Base-by-base conservation (phyloP, 2,113 vertebrate species). In the Burhinus oedicnemus region DNA sequence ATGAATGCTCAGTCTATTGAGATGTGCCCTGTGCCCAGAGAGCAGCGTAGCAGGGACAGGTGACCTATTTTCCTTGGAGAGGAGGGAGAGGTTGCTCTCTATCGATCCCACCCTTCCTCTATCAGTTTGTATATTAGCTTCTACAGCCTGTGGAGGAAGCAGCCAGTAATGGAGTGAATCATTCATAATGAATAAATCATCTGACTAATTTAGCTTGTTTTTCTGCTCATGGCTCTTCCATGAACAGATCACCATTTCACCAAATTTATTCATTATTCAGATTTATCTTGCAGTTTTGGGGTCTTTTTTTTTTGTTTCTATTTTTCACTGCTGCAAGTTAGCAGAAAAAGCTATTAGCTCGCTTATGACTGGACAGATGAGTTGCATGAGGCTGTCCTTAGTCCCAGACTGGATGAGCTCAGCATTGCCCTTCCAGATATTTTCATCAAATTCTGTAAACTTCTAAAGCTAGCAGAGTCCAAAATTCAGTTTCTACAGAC, bases 181-280 rank as follows among this genome's bases (percentile, higher is more conserved):
- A 91, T 60, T 86, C 87, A 74, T 84, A 94, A 86, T 55, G 68
- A 93, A 90, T 95, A 96, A 96, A 95, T 90, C 87, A 91, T 90
- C 87, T 81, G 87, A 94, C 78, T 95, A 93, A 96, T 93, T 94
- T 68, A 93, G 55, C n/a, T 95, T 93, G 84, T 60, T 95, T 95
- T 96, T 91, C 75, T 93, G 75, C 78, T 94, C 7, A 0, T 85
- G 82, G 32, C 20, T 91, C 38, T 83, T 95, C 75, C 30, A 55
- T 25, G 75, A 91, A 62, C 26, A 68, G 74, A 66, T 70, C 45
- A 27, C 51, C 15, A 22, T 91, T 91, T 95, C 79, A 52, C 29
- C 27, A 57, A 72, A 95, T 58, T 65, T 87, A 79, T 91, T 87
- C 17, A 32, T 82, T 91, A 87, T 77, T 85, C 61, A 76, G 51